Base-by-base conservation (phyloP, 2,888 invertebrate species). In the Leptinotarsa rubiginosa region DNA sequence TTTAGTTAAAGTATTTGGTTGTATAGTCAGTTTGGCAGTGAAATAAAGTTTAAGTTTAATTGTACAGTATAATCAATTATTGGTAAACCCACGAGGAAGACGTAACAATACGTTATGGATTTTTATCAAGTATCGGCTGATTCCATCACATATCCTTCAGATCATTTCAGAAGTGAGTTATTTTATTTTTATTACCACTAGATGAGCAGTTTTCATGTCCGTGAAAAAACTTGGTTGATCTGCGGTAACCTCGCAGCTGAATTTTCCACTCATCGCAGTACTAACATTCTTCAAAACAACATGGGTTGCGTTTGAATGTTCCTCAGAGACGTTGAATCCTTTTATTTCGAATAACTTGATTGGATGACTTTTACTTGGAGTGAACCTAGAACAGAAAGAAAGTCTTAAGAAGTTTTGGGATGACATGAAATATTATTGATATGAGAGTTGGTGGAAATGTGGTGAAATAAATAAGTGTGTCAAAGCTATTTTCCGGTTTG, bases 331-430 rank as follows among this genome's bases (percentile, higher is more conserved):
- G 80, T 90, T 89, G 70, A 93, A 89, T 50, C 92, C 92, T 50
- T 78, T 79, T 62, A 92, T 90, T 56, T 89, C 88, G 84, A 93
- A 93, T 80, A 91, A 89, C 87, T 92, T 92, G 74, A 91, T 88
- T 1, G 92, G 91, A 7, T 92, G 92, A 18, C 89, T 90, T 80
- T 93, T 92, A 75, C 91, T 88, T 0, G 92, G 92, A 3, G 91
- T 86, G 76, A 89, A 92, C 49, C 84, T 84, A 25, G 12, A 69
- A 71, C 65, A 69, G 50, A 52, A 18, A 22, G 18, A 54, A 50
- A 62, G 4, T 4, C 5, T 20, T 15, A n/a, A 5, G 18, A 18
- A 15, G 52, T 47, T 52, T 52, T 22, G 52, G 12, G 22, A 47
- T 15, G 12, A 52, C 41, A 12, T 41, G 3, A 41, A 31, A 12